Base-by-base conservation (phyloP, 2,888 invertebrate genomes). In the Eubasilissa splendida region DNA sequence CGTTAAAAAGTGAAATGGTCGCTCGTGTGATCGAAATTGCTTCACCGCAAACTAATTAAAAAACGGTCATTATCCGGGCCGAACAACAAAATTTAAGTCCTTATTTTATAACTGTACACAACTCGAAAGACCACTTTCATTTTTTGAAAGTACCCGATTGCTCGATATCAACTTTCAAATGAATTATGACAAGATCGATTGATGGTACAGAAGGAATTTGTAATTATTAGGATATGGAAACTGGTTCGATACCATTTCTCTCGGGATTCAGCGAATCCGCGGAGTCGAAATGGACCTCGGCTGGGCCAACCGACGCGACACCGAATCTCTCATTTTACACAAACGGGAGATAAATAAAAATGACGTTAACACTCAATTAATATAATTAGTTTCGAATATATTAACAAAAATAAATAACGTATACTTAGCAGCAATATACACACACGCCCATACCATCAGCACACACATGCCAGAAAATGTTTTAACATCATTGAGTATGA, bases 121-220 rank as follows among this genome's bases (percentile, higher is more conserved):
- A 77, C 77, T 54, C 74, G 80, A 74, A 73, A 77, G 63, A 80
- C 77, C 80, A 80, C 80, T 82, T 82, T 82, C 82, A 58, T 77
- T 80, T 81, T 82, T 80, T 80, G 82, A 82, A 82, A 82, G 82
- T 80, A 80, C n/a, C 79, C 74, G 73, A 82, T 82, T 81, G 77
- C 58, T 58, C 77, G 73, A 60, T 66, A 78, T 81, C 81, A 81
- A 79, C 81, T 81, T 81, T 81, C 81, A 81, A 79, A 79, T 56
- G 75, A 75, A 80, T 80, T 77, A 73, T 73, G 71, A 65, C 76
- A 65, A 76, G 76, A 76, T 76, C 65, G 65, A 79, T 12, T 75
- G 75, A 75, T 79, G 75, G 79, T 60, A 75, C 66, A 7, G 11
- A 58, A 77, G 77, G 77, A 77, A 74, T 60, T 58, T 63, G 59